phyloP scores from a whole-genome alignment of 2,113 vertebrate species.

The Gobio gobio region DNA sequence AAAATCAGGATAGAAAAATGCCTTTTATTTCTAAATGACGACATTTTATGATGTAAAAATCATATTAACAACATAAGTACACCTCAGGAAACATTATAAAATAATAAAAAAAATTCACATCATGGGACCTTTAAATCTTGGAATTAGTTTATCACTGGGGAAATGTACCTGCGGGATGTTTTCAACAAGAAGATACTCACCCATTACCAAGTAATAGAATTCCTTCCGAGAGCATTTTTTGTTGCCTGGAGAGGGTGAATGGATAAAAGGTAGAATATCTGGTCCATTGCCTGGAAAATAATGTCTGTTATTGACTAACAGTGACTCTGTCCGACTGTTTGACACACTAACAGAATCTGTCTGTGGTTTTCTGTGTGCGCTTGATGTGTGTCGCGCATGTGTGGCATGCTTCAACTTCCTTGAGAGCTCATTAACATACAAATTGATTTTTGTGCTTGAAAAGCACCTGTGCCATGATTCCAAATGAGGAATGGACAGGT shows the following conservation, averaged over 20 bases:
- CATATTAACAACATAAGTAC: too few relatives aligned
- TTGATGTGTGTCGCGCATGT: not conserved
- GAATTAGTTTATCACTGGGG: not conserved
- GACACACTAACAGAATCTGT: conserved; percentile 15
- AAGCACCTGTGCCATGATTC: conserved; percentile 73
- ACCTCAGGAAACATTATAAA: too few relatives aligned
- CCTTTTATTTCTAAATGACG: too few relatives aligned
- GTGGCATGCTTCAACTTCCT: conserved; percentile 40
- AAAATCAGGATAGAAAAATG: too few relatives aligned
- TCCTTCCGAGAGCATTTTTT: not conserved
- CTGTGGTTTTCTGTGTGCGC: not conserved
- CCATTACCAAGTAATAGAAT: not conserved
- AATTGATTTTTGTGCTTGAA: conserved; percentile 78
- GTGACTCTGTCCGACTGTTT: not conserved
- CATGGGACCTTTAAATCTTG: not conserved
- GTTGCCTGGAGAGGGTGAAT: not conserved
- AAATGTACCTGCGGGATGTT: not conserved
- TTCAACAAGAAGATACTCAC: not conserved
- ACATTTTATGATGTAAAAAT: too few relatives aligned
- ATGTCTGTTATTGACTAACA: conserved; percentile 23
- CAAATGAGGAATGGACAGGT: conserved; percentile 50
- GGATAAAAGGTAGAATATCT: not conserved
- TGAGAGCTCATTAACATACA: conserved; percentile 80
- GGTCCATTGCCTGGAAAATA: conserved; percentile 6
- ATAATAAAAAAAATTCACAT: too few relatives aligned